Evolutionary conservation across 37 sponge, comb jelly and placozoan genomes (phyloP).

Genomic region (Chondrilla cf. caribensis): DNA sequence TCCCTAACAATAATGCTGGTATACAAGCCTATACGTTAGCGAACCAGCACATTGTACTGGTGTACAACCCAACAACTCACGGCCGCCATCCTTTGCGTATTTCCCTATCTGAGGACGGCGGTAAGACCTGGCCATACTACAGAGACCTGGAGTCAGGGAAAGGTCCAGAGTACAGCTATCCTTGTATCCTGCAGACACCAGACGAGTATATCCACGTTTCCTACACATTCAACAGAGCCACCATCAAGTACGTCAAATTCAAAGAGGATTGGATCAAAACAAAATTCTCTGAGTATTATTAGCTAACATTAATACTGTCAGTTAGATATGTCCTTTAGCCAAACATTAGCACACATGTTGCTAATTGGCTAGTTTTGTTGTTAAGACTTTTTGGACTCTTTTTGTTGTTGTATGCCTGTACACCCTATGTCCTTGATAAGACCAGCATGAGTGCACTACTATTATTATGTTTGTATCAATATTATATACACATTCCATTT

Average conservation of each 20-base stretch:
- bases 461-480: too few species aligned
- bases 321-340: too few species aligned
- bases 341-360: too few species aligned
- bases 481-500: too few species aligned
- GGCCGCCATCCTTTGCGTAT: conserved; percentile 42
- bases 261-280: conserved; percentile 54
- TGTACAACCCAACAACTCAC: conserved; percentile 59
- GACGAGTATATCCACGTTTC: conserved; percentile 64
- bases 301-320: too few species aligned
- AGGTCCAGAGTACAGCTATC: conserved; percentile 51
- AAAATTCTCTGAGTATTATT: too few species aligned
- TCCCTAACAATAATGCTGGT: conserved; percentile 75
- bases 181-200: conserved; percentile 54
- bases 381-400: too few species aligned
- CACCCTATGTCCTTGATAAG: too few species aligned
- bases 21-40: conserved; percentile 49
- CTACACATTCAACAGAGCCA: conserved; percentile 57
- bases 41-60: conserved; percentile 45
- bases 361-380: too few species aligned
- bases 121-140: conserved; percentile 58
- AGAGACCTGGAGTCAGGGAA: conserved; percentile 43
- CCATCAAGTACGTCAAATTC: conserved; percentile 62
- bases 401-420: too few species aligned
- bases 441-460: too few species aligned
- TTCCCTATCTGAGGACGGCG: conserved; percentile 56